Evolutionary conservation across 1,140 invertebrate species (phyloP), one percentile per base, ranked within the genome.

Genomic region (Lepidurus packardi): DNA sequence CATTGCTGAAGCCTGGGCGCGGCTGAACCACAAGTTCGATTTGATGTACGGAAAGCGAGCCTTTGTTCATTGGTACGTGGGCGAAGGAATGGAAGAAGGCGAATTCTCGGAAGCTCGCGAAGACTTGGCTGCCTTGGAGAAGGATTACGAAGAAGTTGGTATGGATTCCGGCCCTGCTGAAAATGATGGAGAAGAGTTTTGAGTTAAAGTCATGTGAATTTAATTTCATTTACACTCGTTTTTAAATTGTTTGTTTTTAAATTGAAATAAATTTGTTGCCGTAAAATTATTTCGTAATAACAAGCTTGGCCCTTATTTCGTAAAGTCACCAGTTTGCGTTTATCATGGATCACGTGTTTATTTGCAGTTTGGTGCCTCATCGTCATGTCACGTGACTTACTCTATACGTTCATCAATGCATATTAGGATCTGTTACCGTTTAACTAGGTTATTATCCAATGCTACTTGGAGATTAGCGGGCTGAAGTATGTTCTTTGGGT

Each of bases 71-170:
- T 92, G 85, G 86, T 87, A 85, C 78, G 85, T 85, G 45, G 89
- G 91, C 8, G 92, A 94, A 84, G 91, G 92, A 81, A 92, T 92
- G 90, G 90, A 91, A 82, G 90, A 93, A 86, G 91, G 90, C 80
- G 88, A 90, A 82, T 90, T 90, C 83, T 86, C 86, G 4, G 89
- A 90, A 82, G 89, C 90, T 42, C 85, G 89, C 77, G 89, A 91
- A 81, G 90, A 92, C 85, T 83, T 92, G 80, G 90, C 90, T 44
- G 89, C 87, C 78, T 84, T 89, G 6, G 89, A 90, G 83, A 90
- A 90, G 82, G 89, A 90, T 82, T 90, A 91, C 81, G 89, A 90
- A 82, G 90, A 91, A 84, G 90, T 91, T 65, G 53, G 53, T 65
- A 21, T 21, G 8, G 53, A 65, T 65, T 65, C 53, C 21, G 53